Conservation (phyloP, 2,113 vertebrate genomes). For the Corythoichthys intestinalis region DNA sequence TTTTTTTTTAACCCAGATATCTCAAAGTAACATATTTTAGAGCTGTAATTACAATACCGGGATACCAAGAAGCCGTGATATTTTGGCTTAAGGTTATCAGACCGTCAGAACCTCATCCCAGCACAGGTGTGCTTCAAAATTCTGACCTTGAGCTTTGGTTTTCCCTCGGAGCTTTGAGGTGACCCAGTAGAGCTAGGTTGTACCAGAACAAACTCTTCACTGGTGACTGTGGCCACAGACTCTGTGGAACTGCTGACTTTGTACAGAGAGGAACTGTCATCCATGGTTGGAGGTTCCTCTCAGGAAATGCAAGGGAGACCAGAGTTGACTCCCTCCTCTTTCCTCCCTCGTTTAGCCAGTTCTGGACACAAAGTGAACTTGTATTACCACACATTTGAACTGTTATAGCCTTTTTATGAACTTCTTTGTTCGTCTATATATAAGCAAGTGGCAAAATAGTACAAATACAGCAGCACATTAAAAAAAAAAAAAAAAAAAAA, state of each 20-base stretch:
- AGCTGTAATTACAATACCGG: too few species aligned
- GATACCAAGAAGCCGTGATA: too few species aligned
- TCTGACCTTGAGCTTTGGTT: constrained; percentile 84
- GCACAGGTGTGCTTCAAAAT: too few species aligned
- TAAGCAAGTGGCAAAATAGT: too few species aligned
- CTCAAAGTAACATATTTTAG: too few species aligned
- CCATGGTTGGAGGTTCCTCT: constrained; percentile 76
- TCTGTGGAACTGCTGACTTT: constrained; percentile 83
- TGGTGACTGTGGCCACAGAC: constrained; percentile 82
- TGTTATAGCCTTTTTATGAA: neutral
- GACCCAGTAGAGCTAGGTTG: constrained; percentile 75
- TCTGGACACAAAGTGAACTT: neutral
- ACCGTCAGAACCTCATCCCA: too few species aligned
- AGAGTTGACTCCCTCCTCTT: constrained; percentile 56
- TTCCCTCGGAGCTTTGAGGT: constrained; percentile 77
- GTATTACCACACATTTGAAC: neutral
- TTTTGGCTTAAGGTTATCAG: too few species aligned
- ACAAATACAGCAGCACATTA: too few species aligned
- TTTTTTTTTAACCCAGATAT: too few species aligned
- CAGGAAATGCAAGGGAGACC: constrained; percentile 50
- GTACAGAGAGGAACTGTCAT: constrained; percentile 79
- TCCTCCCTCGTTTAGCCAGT: constrained; percentile 32
- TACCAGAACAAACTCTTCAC: constrained; percentile 92
- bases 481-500: too few species aligned
- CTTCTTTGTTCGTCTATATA: too few species aligned